Percentiles rank a stretch among this genome's conserved stretches.
phyloP scores from a whole-genome alignment of 1,140 invertebrate species.

The Stegodyphus mimosarum region DNA sequence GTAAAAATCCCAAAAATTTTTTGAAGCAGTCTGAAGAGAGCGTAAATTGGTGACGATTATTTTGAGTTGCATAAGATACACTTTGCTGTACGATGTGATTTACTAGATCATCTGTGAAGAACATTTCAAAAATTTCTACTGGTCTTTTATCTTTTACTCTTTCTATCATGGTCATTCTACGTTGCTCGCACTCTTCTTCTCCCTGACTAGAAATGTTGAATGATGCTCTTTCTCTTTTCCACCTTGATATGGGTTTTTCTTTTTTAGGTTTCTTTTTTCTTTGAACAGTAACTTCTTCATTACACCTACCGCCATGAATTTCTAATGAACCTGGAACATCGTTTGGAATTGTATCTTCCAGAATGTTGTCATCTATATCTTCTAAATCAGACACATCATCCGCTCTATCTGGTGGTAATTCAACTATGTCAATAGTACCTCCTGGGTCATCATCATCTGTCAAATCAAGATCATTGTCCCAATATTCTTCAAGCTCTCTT shows the following conservation, averaged over 20 bases:
- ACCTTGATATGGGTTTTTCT: slow-evolving; percentile 36
- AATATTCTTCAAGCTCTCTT: slow-evolving; percentile 40
- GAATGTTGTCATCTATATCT: slow-evolving; percentile 40
- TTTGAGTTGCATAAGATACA: slow-evolving; percentile 39
- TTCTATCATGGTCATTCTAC: slow-evolving; percentile 39
- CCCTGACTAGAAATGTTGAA: slow-evolving; percentile 39
- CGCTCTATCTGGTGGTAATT: slow-evolving; percentile 39
- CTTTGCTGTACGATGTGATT: slow-evolving; percentile 39
- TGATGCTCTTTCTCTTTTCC: slow-evolving; percentile 39
- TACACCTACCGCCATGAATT: background rate
- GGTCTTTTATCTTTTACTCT: slow-evolving; percentile 40
- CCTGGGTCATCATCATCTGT: slow-evolving; percentile 36
- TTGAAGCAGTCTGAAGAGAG: slow-evolving; percentile 16
- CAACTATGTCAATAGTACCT: slow-evolving; percentile 36
- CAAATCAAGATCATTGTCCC: slow-evolving; percentile 39
- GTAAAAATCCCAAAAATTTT: slow-evolving; percentile 25
- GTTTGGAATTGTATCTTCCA: slow-evolving; percentile 27
- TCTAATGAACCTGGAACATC: slow-evolving; percentile 18
- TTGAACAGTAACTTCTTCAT: too few species aligned
- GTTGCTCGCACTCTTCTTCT: slow-evolving; percentile 36
- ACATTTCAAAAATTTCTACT: slow-evolving; percentile 40
- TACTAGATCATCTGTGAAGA: slow-evolving; percentile 36
- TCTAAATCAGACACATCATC: slow-evolving; percentile 39
- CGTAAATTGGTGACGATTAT: slow-evolving; percentile 43
- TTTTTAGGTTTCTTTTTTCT: slow-evolving; percentile 27